phyloP scores from a whole-genome alignment of 2,797 vertebrate species.

The Hapalemur alaotrensis region DNA sequence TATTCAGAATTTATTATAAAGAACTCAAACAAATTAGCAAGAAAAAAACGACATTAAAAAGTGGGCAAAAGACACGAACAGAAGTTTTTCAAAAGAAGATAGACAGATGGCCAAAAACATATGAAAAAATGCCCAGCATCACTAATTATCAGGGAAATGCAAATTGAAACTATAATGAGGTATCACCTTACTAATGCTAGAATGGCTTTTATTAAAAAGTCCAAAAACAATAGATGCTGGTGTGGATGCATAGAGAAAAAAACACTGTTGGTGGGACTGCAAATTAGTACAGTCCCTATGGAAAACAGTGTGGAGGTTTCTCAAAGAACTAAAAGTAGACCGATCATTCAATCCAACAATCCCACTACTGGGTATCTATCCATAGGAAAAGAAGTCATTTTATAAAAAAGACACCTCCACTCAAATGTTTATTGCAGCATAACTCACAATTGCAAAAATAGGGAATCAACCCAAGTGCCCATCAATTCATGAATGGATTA shows the following conservation, averaged over 20 bases:
- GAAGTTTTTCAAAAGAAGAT: not conserved
- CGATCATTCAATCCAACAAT: no score
- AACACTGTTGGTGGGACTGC: not conserved
- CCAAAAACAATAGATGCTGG: not conserved
- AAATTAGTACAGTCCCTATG: not conserved
- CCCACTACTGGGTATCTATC: not conserved
- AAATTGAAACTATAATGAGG: not conserved
- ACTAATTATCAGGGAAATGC: not conserved
- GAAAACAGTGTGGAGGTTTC: not conserved
- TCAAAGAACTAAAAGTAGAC: no score
- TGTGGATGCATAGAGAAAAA: not conserved
- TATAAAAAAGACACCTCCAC: not conserved
- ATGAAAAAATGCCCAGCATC: not conserved
- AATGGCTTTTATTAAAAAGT: not conserved
- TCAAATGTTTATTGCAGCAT: no score
- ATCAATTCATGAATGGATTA: not conserved
- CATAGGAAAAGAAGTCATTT: not conserved
- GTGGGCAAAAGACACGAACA: not conserved
- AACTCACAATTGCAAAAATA: not conserved
- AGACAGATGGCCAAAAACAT: not conserved
- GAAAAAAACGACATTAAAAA: not conserved
- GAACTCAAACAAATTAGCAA: not conserved
- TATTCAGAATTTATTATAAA: not conserved
- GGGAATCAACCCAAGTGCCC: not conserved
- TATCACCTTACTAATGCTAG: not conserved